These are phyloP conservation scores for Sphinx pinastri DNA, from an alignment of 2,888 invertebrate genomes.

Conservation along the genomic window DNA sequence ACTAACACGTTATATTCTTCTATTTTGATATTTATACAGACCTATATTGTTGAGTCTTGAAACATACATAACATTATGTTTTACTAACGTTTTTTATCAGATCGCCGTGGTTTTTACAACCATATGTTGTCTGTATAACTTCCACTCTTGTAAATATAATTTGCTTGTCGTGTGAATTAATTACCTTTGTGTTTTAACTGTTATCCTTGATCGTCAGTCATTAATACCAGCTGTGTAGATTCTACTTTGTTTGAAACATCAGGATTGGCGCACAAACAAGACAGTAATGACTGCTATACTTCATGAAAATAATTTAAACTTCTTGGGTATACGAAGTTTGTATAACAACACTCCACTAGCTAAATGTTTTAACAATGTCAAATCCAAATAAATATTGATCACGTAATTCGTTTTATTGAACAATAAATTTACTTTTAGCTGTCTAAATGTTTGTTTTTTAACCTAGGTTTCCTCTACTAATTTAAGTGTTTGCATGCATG, in stretches of 20 bases:
- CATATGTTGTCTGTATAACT: no score
- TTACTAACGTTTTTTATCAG: no score
- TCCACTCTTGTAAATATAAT: neutral
- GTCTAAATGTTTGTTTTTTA: slow-evolving; percentile 1
- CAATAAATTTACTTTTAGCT: slow-evolving; percentile 1
- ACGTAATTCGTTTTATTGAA: neutral
- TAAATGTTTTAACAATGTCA: neutral
- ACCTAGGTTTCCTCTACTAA: slow-evolving; percentile 9
- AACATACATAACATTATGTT: neutral
- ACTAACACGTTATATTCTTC: no score
- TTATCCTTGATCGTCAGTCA: neutral
- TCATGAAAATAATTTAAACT: neutral
- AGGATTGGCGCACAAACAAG: neutral
- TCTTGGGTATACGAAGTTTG: neutral
- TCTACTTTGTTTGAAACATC: no score
- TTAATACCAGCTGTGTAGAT: neutral
- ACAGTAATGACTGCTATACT: neutral
- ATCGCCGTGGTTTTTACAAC: no score
- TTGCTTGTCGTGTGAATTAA: neutral
- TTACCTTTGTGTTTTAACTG: neutral
- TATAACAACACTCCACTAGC: neutral
- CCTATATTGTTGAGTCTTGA: no score
- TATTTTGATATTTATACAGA: no score
- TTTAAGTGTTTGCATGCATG: neutral
- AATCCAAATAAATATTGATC: neutral